phyloP scores from a whole-genome alignment of 2,797 vertebrate genomes.

The Fistularia tabacaria region DNA sequence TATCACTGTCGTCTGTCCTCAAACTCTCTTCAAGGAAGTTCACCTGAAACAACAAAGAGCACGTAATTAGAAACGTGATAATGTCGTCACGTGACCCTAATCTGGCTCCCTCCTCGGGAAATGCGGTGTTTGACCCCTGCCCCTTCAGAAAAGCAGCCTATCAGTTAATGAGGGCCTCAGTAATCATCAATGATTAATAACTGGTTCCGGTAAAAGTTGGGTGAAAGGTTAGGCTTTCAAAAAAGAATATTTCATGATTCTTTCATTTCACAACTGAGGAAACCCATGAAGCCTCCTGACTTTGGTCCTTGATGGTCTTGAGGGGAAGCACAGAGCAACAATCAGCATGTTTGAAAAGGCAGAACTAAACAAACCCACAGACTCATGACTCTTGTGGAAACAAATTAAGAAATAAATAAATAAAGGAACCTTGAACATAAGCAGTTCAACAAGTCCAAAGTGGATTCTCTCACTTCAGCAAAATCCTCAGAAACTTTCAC shows the following conservation, averaged over 20 bases:
- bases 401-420: background rate
- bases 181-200: slow-evolving; percentile 19
- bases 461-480: slow-evolving; percentile 29
- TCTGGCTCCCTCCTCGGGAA: slow-evolving; percentile 16
- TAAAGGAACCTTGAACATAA: slow-evolving; percentile 3
- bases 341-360: slow-evolving; percentile 4
- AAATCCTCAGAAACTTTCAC: slow-evolving; percentile 20
- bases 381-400: slow-evolving; percentile 30
- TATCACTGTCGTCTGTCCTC: slow-evolving; percentile 84
- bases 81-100: slow-evolving; percentile 10
- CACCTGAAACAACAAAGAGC: slow-evolving; percentile 72
- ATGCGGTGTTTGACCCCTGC: slow-evolving; percentile 27
- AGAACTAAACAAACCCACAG: slow-evolving; percentile 17
- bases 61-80: slow-evolving; percentile 33
- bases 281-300: slow-evolving; percentile 4
- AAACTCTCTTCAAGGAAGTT: slow-evolving; percentile 81
- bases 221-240: slow-evolving; percentile 1
- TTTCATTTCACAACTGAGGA: background rate
- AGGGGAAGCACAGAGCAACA: slow-evolving; percentile 7
- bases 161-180: slow-evolving; percentile 34
- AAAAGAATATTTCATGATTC: slow-evolving; percentile 6
- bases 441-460: no score
- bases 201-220: background rate
- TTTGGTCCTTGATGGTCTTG: background rate
- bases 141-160: slow-evolving; percentile 19